Conservation (phyloP, 2,113 vertebrate species). For the Pangasianodon gigas region DNA sequence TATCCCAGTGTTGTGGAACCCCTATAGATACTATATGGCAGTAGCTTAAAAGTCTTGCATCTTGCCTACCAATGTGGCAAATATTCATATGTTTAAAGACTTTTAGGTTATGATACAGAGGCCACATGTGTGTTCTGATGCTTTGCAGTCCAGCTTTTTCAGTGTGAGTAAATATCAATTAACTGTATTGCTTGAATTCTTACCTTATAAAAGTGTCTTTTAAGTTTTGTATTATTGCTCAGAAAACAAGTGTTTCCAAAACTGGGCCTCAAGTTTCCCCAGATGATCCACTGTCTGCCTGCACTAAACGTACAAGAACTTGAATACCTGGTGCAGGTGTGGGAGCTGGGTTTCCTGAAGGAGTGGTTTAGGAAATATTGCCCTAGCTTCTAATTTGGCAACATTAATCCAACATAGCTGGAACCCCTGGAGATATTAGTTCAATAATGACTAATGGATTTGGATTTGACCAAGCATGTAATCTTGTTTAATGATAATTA, state of each 20-base stretch:
- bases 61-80: background rate
- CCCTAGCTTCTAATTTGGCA: background rate
- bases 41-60: background rate
- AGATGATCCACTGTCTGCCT: background rate
- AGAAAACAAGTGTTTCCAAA: background rate
- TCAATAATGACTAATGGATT: constrained; percentile 18
- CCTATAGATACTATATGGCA: background rate
- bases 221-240: background rate
- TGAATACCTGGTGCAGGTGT: background rate
- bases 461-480: constrained; percentile 13
- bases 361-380: background rate
- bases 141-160: background rate
- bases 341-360: background rate
- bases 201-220: constrained; percentile 29
- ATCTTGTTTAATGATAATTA: constrained; percentile 12
- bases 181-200: constrained; percentile 26
- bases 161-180: constrained; percentile 43
- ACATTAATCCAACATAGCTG: background rate
- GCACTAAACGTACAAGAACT: background rate
- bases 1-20: background rate
- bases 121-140: background rate
- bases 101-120: background rate
- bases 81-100: background rate
- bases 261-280: background rate
- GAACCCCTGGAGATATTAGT: background rate